These are phyloP conservation scores for Hymenochirus boettgeri DNA, from an alignment of 2,113 vertebrate species.

Conservation along the genomic window DNA sequence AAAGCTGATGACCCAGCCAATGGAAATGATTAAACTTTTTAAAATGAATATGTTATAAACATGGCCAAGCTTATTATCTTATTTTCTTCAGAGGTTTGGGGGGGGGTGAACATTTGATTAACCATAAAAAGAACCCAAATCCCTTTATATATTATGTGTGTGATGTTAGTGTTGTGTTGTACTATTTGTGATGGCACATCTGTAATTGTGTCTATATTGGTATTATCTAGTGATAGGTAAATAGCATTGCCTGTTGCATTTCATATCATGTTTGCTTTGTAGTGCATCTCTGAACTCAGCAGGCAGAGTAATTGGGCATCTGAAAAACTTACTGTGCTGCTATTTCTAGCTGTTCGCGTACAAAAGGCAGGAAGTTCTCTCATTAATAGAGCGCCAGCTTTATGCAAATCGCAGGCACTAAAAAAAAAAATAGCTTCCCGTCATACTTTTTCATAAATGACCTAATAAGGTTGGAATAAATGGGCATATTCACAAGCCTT, in stretches of 20 bases:
- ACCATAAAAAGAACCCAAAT: no score
- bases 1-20: no score
- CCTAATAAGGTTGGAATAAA: conserved; percentile 83
- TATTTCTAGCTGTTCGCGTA: conserved; percentile 77
- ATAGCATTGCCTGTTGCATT: conserved; percentile 61
- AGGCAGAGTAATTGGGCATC: conserved; percentile 78
- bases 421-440: conserved; percentile 81
- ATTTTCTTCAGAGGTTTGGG: no score
- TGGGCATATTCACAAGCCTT: conserved; percentile 77
- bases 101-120: no score
- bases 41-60: no score
- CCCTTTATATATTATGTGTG: no score
- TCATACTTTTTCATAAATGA: conserved; percentile 81
- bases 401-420: conserved; percentile 80
- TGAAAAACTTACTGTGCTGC: conserved; percentile 78
- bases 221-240: conserved; percentile 46
- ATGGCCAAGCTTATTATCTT: no score
- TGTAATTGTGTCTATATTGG: no score
- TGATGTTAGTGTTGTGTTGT: no score
- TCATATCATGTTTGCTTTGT: conserved; percentile 66
- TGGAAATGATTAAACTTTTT: no score
- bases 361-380: conserved; percentile 85
- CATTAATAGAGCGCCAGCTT: conserved; percentile 80
- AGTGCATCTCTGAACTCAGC: conserved; percentile 75
- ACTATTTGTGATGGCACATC: no score